Evolutionary conservation across 1,140 invertebrate genomes (phyloP).

Genomic region (Drosophila nigromelanica): DNA sequence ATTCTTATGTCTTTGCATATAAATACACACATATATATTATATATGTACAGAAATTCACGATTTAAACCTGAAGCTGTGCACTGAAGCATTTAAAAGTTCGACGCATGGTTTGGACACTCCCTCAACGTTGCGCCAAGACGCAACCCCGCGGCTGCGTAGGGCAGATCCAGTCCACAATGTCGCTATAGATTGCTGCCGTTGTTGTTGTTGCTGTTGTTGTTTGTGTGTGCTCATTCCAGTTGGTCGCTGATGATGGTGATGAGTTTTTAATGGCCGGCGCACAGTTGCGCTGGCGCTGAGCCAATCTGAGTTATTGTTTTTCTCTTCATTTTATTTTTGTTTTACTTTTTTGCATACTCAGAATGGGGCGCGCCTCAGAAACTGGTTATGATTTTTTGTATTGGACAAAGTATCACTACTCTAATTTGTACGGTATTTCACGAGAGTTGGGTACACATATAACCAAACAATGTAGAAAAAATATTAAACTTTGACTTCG

Average conservation of each 20-base stretch:
- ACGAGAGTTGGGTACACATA: neutral
- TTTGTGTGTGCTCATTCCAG: slow-evolving; percentile 65
- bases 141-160: slow-evolving; percentile 22
- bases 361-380: neutral
- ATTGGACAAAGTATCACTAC: slow-evolving; percentile 64
- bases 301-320: slow-evolving; percentile 74
- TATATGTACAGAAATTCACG: slow-evolving; percentile 4
- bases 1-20: slow-evolving; percentile 5
- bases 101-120: slow-evolving; percentile 70
- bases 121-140: slow-evolving; percentile 41
- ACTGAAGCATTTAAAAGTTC: slow-evolving; percentile 60
- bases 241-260: slow-evolving; percentile 67
- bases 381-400: slow-evolving; percentile 47
- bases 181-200: neutral
- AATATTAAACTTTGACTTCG: neutral
- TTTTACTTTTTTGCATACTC: slow-evolving; percentile 1
- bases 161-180: slow-evolving; percentile 24
- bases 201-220: slow-evolving; percentile 24
- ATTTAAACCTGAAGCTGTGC: slow-evolving; percentile 51
- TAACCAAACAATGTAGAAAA: neutral
- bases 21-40: slow-evolving; percentile 1
- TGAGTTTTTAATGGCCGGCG: slow-evolving; percentile 79
- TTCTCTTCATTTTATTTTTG: slow-evolving; percentile 24
- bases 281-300: slow-evolving; percentile 45
- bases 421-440: slow-evolving; percentile 51